A percentile compares a stretch with the other conserved stretches of the same genome.
Conservation (phyloP, 1,140 invertebrate species). For the Melitaea cinxia region DNA sequence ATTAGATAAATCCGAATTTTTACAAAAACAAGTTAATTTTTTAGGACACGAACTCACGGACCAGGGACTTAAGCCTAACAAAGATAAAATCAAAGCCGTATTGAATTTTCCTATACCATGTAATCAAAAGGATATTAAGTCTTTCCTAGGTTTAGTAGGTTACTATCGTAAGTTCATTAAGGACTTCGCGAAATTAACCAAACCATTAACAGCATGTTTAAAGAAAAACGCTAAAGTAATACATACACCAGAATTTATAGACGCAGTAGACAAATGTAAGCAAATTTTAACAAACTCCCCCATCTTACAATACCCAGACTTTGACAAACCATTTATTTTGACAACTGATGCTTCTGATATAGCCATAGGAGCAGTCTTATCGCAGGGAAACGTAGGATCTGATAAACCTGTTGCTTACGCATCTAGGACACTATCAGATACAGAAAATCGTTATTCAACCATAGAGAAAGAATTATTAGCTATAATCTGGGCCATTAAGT, state of each 20-base stretch:
- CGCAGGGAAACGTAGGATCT: constrained; percentile 41
- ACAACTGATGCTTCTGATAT: background rate
- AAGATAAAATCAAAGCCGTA: constrained; percentile 7
- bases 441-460: background rate
- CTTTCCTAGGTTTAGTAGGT: constrained; percentile 7
- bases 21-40: constrained; percentile 1
- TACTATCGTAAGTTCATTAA: constrained; percentile 11
- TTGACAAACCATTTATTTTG: constrained; percentile 41
- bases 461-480: constrained; percentile 10
- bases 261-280: constrained; percentile 31
- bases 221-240: constrained; percentile 5
- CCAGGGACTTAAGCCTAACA: background rate
- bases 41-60: constrained; percentile 5
- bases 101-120: constrained; percentile 1
- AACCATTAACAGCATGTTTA: constrained; percentile 7
- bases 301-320: constrained; percentile 48
- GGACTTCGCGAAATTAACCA: too few species aligned
- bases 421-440: background rate
- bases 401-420: constrained; percentile 39
- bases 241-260: constrained; percentile 1
- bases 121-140: constrained; percentile 3
- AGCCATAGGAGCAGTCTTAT: constrained; percentile 37
- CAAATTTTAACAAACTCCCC: constrained; percentile 43
- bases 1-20: constrained; percentile 10
- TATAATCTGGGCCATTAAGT: constrained; percentile 2